A percentile compares a stretch with the other conserved stretches of the same genome.
These are phyloP conservation scores for Lamprotornis superbus DNA, from an alignment of 2,113 vertebrate species.

Conservation along the genomic window DNA sequence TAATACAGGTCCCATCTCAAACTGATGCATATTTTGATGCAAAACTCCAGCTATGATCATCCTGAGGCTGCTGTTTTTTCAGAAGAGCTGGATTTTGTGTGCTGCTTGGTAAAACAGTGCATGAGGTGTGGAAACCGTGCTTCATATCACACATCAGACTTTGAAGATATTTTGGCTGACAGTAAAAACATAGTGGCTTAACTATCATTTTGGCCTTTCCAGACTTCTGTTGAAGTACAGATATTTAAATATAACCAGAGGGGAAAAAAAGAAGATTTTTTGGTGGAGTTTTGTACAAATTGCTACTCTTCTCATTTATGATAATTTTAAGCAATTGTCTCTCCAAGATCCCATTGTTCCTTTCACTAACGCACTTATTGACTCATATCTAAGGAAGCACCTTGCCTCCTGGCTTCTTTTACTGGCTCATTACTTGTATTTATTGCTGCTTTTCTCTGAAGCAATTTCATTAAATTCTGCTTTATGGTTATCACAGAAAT, in stretches of 20 bases:
- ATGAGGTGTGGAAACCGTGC: rapidly evolving
- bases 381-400: slow-evolving; percentile 22
- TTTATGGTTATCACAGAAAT: slow-evolving; percentile 19
- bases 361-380: not conserved
- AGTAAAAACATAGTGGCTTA: not conserved
- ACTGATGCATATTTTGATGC: not conserved
- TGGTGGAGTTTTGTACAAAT: not conserved
- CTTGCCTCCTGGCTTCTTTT: slow-evolving; percentile 24
- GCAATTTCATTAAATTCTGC: slow-evolving; percentile 39
- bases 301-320: not conserved
- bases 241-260: not conserved
- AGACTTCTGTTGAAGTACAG: not conserved
- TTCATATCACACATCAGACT: not conserved
- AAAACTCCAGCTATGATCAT: not conserved
- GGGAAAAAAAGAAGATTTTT: not conserved
- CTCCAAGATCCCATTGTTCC: not conserved
- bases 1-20: not conserved
- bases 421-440: slow-evolving; percentile 13
- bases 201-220: not conserved
- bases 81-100: not conserved
- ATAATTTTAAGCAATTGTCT: not conserved
- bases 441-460: slow-evolving; percentile 43
- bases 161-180: not conserved
- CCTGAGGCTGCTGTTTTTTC: not conserved
- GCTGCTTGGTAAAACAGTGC: not conserved